Percentiles rank a stretch among this genome's conserved stretches.
phyloP scores from a whole-genome alignment of 2,113 vertebrate genomes.

The Paralichthys olivaceus region DNA sequence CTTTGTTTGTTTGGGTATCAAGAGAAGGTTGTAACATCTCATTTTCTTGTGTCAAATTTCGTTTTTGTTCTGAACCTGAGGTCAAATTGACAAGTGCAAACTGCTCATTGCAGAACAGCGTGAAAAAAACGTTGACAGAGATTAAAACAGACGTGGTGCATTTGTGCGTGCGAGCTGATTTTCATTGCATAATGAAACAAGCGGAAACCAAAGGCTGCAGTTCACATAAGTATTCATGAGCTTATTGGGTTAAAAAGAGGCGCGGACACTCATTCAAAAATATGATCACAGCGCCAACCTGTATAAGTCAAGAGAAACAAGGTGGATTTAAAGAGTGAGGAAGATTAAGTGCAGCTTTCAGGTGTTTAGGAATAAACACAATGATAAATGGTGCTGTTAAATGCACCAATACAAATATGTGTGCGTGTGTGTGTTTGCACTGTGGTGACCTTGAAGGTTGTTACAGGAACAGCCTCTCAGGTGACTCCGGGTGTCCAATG shows the following conservation, averaged over 20 bases:
- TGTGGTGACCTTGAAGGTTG: conserved; percentile 55
- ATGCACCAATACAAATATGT: not conserved
- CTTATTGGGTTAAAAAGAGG: not conserved
- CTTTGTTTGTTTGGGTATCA: not conserved
- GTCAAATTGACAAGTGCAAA: too few species aligned
- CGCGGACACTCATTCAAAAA: not conserved
- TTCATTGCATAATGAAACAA: not conserved
- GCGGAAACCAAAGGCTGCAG: not conserved
- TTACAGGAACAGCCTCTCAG: conserved; percentile 53
- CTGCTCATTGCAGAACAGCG: not conserved
- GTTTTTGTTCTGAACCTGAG: too few species aligned
- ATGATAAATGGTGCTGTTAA: not conserved
- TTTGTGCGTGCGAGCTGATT: not conserved
- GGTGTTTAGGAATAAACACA: not conserved
- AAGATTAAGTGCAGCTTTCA: not conserved
- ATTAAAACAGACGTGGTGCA: not conserved
- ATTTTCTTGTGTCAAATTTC: not conserved
- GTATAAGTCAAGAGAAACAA: not conserved
- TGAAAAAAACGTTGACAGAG: not conserved
- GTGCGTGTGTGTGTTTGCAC: conserved; percentile 3
- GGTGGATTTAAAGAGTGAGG: not conserved
- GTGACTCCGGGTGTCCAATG: conserved; percentile 46
- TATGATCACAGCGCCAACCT: not conserved
- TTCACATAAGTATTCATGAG: not conserved
- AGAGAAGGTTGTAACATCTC: not conserved